Percentiles rank a stretch among this genome's conserved stretches.
These are phyloP conservation scores for Streblospio benedicti DNA, from an alignment of 1,140 invertebrate genomes.

Conservation along the genomic window DNA sequence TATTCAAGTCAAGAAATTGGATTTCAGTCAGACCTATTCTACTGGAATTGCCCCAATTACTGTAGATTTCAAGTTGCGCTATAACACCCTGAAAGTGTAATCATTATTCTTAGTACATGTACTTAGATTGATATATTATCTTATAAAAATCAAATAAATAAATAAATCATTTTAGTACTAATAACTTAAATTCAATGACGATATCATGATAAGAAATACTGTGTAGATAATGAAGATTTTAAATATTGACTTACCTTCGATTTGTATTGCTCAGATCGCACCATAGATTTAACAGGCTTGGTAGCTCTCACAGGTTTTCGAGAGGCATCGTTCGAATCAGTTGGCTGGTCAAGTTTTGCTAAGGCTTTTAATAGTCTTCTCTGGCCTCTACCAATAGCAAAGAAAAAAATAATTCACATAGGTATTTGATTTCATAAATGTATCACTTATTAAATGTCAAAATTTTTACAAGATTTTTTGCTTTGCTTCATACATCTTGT, in stretches of 20 bases:
- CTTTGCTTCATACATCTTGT: too few relatives aligned
- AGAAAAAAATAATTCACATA: background rate
- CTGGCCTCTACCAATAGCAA: background rate
- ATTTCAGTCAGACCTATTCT: slow-evolving; percentile 40
- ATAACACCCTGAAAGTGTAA: background rate
- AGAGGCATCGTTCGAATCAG: slow-evolving; percentile 4
- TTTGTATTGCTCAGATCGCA: too few relatives aligned
- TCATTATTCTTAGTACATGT: background rate
- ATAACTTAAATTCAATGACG: background rate
- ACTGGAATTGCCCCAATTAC: slow-evolving; percentile 39
- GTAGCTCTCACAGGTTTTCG: slow-evolving; percentile 18
- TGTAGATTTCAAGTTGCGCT: slow-evolving; percentile 29
- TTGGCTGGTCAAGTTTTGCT: background rate
- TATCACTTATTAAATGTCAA: too few relatives aligned
- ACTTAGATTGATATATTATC: background rate
- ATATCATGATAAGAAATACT: too few relatives aligned
- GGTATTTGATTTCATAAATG: too few relatives aligned
- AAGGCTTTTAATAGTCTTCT: background rate
- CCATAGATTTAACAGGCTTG: slow-evolving; percentile 15
- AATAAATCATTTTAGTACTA: background rate
- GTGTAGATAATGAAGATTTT: too few relatives aligned
- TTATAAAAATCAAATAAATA: background rate
- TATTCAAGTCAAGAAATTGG: slow-evolving; percentile 32
- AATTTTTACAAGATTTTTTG: too few relatives aligned
- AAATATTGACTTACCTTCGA: background rate